Percentiles rank a stretch among this genome's conserved stretches.
Conservation (phyloP, 2,888 invertebrate species). For the Lasius fuliginosus region DNA sequence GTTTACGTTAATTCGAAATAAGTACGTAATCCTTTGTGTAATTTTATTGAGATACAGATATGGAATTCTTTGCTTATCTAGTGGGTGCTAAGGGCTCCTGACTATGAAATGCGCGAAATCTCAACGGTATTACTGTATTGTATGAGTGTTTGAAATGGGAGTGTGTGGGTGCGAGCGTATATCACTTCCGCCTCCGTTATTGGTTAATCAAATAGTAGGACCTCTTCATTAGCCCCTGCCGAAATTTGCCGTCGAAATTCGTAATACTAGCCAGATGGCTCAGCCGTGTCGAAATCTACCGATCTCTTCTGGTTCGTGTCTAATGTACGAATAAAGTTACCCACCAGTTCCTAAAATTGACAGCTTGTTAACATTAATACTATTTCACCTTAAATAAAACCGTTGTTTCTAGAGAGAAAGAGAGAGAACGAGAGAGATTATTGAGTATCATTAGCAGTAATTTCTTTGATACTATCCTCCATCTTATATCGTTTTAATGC, state of each 20-base stretch:
- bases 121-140: conserved; percentile 33
- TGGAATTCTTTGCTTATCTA: neutral
- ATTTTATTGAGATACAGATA: conserved; percentile 5
- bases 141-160: conserved; percentile 41
- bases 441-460: neutral
- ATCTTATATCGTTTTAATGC: neutral
- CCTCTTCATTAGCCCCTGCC: conserved; percentile 66
- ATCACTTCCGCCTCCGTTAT: conserved; percentile 64
- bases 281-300: conserved; percentile 48
- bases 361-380: neutral
- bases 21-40: neutral
- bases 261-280: conserved; percentile 71
- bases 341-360: conserved; percentile 14
- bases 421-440: neutral
- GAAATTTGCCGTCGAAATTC: conserved; percentile 62
- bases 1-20: neutral
- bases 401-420: neutral
- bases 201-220: conserved; percentile 73
- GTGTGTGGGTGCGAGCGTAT: conserved; percentile 30
- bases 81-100: neutral
- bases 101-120: conserved; percentile 2
- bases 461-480: neutral
- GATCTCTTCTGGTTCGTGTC: conserved; percentile 62
- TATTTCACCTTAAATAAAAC: neutral
- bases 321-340: conserved; percentile 65